phyloP scores from a whole-genome alignment of 37 sponge, comb jelly and placozoan species.

The Ianthella basta region DNA sequence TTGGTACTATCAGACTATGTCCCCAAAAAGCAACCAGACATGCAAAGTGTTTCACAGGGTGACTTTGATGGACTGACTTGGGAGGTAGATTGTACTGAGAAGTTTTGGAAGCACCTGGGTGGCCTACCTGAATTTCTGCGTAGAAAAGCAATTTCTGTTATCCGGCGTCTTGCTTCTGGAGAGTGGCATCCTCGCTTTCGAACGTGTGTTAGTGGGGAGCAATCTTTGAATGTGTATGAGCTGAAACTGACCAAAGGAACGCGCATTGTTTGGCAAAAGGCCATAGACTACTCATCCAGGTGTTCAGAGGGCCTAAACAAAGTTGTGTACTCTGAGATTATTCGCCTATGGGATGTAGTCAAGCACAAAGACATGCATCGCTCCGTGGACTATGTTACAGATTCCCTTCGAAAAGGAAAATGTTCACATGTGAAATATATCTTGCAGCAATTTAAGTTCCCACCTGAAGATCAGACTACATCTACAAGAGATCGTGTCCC shows the following conservation, averaged over 20 bases:
- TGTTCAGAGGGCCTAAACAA: slow-evolving; percentile 23
- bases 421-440: slow-evolving; percentile 3
- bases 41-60: neutral
- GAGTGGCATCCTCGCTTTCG: slow-evolving; percentile 42
- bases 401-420: slow-evolving; percentile 37
- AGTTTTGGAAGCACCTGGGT: slow-evolving; percentile 59
- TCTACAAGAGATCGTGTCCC: neutral
- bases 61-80: slow-evolving; percentile 56
- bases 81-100: slow-evolving; percentile 84
- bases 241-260: slow-evolving; percentile 48
- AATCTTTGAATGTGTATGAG: slow-evolving; percentile 53
- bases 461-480: neutral
- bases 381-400: slow-evolving; percentile 44
- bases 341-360: slow-evolving; percentile 80
- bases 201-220: slow-evolving; percentile 30
- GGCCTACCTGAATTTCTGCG: slow-evolving; percentile 6
- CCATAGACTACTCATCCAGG: slow-evolving; percentile 69
- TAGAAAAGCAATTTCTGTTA: slow-evolving; percentile 27
- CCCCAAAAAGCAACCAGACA: too few species aligned
- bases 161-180: slow-evolving; percentile 66
- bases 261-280: slow-evolving; percentile 78
- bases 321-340: slow-evolving; percentile 67
- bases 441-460: neutral
- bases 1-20: too few species aligned
- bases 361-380: slow-evolving; percentile 41